These are phyloP conservation scores for Mimachlamys varia DNA, from an alignment of 2,888 invertebrate species.

Conservation along the genomic window DNA sequence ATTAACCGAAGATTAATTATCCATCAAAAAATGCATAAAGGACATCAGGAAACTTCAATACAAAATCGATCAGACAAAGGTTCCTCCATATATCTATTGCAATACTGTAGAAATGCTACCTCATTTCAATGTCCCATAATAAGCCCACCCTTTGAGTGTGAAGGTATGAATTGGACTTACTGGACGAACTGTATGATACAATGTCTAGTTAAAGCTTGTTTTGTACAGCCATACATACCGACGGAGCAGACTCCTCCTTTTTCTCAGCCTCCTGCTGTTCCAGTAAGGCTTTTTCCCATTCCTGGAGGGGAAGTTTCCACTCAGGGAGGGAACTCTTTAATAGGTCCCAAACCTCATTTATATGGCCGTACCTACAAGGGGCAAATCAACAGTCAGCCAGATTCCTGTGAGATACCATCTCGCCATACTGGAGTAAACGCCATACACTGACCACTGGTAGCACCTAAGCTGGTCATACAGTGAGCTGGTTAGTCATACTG, in stretches of 20 bases:
- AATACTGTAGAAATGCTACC: too few species aligned
- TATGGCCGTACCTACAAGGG: conserved; percentile 72
- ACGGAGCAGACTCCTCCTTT: conserved; percentile 60
- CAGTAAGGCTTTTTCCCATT: conserved; percentile 69
- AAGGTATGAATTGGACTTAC: too few species aligned
- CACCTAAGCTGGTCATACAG: neutral
- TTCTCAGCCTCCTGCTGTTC: conserved; percentile 61
- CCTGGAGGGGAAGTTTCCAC: conserved; percentile 78
- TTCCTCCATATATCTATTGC: too few species aligned
- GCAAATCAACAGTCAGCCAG: neutral
- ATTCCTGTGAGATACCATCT: neutral
- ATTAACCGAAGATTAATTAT: too few species aligned
- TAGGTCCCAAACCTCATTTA: conserved; percentile 78
- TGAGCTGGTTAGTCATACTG: neutral
- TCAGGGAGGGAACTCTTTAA: conserved; percentile 76
- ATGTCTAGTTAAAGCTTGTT: neutral
- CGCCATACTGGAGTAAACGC: neutral
- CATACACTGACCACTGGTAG: neutral
- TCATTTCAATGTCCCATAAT: neutral
- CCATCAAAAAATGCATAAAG: too few species aligned
- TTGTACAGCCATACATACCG: conserved; percentile 54
- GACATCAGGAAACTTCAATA: too few species aligned
- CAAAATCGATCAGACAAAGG: too few species aligned
- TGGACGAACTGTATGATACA: too few species aligned
- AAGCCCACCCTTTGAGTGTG: neutral